Evolutionary conservation across 2,888 invertebrate species (phyloP), one percentile per base, ranked within the genome.

Genomic region (Thelaira solivaga): DNA sequence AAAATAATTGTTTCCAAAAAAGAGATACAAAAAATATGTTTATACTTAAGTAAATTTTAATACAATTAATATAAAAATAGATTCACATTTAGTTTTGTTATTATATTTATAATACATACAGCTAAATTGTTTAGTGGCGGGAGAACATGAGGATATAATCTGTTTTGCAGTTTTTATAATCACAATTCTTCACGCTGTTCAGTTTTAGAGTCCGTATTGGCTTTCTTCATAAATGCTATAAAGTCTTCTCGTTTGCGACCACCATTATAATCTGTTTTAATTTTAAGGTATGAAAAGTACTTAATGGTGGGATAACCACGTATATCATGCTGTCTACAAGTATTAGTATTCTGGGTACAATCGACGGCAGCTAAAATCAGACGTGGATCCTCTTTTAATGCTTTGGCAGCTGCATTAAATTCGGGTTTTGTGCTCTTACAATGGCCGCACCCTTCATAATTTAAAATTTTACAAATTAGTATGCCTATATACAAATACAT

Each of bases 381-480:
- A 89, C 94, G 93, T 4, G 94, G 90, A 85, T 96, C 94, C 81
- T 96, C 95, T 49, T 92, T 92, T 82, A 95, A 93, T 22, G 90
- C 88, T 53, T 92, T 93, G 0, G 96, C 96, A 1, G 96, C 96
- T 26, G 90, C 91, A 51, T 91, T 92, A 85, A 93, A 94, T 85
- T 94, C 95, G 0, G 96, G 96, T 88, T 97, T 97, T 0, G 95
- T 93, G 83, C 92, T 93, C 86, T 96, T 96, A 86, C 96, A 97
- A 87, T 96, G 96, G 0, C 96, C 96, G 87, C 97, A 97, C 96
- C 96, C 96, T 96, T 81, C 11, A 43, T 85, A 83, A 81, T 49
- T 20, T 11, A 24, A 16, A 34, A 1, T 10, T n/a, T n/a, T 49
- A 16, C 36, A 47, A 20, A 34, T 55, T 36, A 29, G 8, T 24